Evolutionary conservation across 2,888 invertebrate genomes (phyloP).

Genomic region (Sepioteuthis lessoniana): DNA sequence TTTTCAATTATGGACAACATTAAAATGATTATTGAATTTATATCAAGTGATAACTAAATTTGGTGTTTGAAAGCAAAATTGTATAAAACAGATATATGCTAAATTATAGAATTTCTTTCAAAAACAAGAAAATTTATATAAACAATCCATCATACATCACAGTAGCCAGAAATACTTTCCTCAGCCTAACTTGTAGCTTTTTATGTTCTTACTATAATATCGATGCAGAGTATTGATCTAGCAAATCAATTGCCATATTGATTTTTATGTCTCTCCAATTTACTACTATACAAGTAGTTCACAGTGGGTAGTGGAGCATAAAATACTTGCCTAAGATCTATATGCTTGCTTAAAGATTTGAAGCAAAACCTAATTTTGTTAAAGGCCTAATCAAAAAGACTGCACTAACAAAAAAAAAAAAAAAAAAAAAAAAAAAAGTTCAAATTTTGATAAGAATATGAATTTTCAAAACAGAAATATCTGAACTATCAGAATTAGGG

Average conservation of each 20-base stretch:
- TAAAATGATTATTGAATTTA: background rate
- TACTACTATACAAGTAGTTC: background rate
- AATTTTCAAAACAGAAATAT: background rate
- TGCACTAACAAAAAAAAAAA: background rate
- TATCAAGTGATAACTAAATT: background rate
- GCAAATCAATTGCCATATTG: constrained; percentile 2
- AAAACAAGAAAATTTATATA: background rate
- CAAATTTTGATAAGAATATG: background rate
- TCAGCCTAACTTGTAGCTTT: background rate
- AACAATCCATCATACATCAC: background rate
- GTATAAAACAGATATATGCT: background rate
- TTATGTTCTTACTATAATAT: constrained; percentile 6
- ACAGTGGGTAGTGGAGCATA: constrained; percentile 3
- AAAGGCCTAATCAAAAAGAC: background rate
- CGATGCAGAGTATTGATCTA: background rate
- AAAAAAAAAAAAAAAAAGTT: background rate
- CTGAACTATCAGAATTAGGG: background rate
- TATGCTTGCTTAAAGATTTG: background rate
- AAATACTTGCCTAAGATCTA: constrained; percentile 33
- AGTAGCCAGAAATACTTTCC: constrained; percentile 7
- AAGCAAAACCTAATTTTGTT: background rate
- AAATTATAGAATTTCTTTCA: background rate
- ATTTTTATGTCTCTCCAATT: constrained; percentile 14
- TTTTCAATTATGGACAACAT: background rate
- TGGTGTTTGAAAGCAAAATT: background rate